Evolutionary conservation across 2,113 vertebrate genomes (phyloP), one percentile per base, ranked within the genome.

Genomic region (Leucoraja erinaceus): DNA sequence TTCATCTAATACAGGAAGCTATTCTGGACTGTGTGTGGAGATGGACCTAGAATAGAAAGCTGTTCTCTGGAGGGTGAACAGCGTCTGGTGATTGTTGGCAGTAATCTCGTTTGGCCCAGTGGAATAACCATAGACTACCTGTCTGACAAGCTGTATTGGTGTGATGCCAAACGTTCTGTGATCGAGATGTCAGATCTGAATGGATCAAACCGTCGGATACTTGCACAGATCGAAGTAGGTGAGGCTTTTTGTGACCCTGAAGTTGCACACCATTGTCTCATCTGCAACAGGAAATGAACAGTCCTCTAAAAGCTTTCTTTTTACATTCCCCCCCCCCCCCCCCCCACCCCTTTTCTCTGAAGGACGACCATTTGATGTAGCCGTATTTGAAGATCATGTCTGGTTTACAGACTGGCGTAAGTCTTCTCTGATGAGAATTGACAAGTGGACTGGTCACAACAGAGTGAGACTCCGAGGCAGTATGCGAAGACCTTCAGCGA

Each of bases 181-280:
- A 94, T 99, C 47, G 98, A 99, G 95, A 97, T 95, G 0, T 95
- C 98, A 5, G 95, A 95, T 66, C 96, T 99, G 95, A 97, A 99
- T 91, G 98, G 98, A 59, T 98, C 97, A 7, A 94, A 95, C 90
- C 96, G 98, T 54, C 97, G n/a, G 93, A 94, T 96, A 93, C 96
- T 99, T 95, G 94, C 94, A 94, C 96, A 97, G 97, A 98, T 98
- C 90, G 96, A 99, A 97, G 98, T 99, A 98, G 98, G 98, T 99
- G 97, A 99, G 98, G 95, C 95, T 97, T 96, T 16, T 61, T 77
- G n/a, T 63, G 12, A 78, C 68, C 31, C 77, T 59, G n/a, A 16
- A 72, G 33, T 18, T 92, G 20, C 59, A 10, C 4, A 31, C 0
- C 70, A 70, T 70, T 91, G 70, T 72, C 66, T 72, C 33, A 72